phyloP scores from a whole-genome alignment of 2,888 invertebrate species.

The Micropterix aruncella region DNA sequence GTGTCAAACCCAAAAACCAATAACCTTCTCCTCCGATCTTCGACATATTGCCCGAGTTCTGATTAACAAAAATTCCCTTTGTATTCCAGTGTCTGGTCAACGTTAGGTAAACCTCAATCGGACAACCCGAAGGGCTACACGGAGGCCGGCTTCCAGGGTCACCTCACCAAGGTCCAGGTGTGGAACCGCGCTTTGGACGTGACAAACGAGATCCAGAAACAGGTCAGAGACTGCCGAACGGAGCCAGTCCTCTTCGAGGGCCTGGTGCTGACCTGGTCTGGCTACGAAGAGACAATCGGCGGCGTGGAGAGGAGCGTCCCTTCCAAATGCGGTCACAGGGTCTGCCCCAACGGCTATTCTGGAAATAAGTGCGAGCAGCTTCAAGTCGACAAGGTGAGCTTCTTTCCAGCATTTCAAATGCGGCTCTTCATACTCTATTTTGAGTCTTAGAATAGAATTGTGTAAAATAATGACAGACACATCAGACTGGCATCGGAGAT shows the following conservation, averaged over 20 bases:
- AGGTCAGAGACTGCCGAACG: slow-evolving; percentile 84
- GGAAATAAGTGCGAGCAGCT: slow-evolving; percentile 76
- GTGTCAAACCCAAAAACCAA: no score
- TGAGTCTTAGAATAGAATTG: no score
- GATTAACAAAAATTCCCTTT: no score
- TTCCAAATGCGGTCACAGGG: slow-evolving; percentile 80
- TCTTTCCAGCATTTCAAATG: no score
- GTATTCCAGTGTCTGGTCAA: slow-evolving; percentile 87
- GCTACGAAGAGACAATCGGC: slow-evolving; percentile 78
- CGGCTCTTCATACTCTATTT: no score
- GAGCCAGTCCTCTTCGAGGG: slow-evolving; percentile 82
- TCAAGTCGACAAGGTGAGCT: slow-evolving; percentile 58
- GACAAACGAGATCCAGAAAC: slow-evolving; percentile 84
- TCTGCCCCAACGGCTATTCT: slow-evolving; percentile 77
- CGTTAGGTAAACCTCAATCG: slow-evolving; percentile 77
- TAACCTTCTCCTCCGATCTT: no score
- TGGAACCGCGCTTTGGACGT: slow-evolving; percentile 88
- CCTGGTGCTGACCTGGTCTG: slow-evolving; percentile 82
- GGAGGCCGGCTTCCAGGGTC: slow-evolving; percentile 90
- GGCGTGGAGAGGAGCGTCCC: slow-evolving; percentile 86
- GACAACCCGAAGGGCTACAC: slow-evolving; percentile 71
- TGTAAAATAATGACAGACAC: no score
- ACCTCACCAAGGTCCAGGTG: slow-evolving; percentile 84
- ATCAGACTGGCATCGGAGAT: no score
- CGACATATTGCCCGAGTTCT: no score